Base-by-base conservation (phyloP, 1,140 invertebrate species). In the Zaprionus tsacasi region DNA sequence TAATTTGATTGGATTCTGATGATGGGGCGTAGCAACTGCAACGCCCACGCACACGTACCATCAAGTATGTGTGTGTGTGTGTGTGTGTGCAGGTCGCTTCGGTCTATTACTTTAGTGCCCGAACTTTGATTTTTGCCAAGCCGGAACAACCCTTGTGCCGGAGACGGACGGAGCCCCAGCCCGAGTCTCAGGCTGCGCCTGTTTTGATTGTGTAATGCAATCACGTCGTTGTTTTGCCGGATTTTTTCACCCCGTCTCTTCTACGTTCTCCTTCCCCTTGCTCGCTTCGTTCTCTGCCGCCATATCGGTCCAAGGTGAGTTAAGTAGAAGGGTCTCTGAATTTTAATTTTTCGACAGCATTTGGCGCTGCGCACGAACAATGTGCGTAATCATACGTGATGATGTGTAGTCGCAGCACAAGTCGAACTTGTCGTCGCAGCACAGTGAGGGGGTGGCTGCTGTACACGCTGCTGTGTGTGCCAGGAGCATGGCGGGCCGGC, bases 1-100 rank as follows among this genome's bases (percentile, higher is more conserved):
- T 91, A 91, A 91, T 91, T 91, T 91, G 90, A 91, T 91, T 91
- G 90, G 90, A 91, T 91, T 91, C 90, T 91, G 89, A 91, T 91
- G 90, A 91, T 87, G 82, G 86, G 91, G 91, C 91, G 91, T 90
- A 79, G 76, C 73, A 77, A 76, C 69, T 79, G 78, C 76, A 79
- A 75, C 91, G 91, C 91, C 91, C 91, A 90, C 91, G 81, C 91
- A 91, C 91, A 90, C 87, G 91, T 74, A 45, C 40, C n/a, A 45
- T 70, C 67, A 43, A 57, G 40, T n/a, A 13, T 38, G 38, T 56
- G 38, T 30, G 48, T 58, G 45, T 74, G 66, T 65, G 21, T 38
- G 45, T 56, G 30, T 17, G 48, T 58, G 52, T 78, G 70, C 72
- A 57, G 78, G 82, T 81, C 82, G 80, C 72, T 76, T 63, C 38